A percentile compares a stretch with the other conserved stretches of the same genome.
Evolutionary conservation across 2,113 vertebrate genomes (phyloP).

Genomic region (Pomatostomus ruficeps): DNA sequence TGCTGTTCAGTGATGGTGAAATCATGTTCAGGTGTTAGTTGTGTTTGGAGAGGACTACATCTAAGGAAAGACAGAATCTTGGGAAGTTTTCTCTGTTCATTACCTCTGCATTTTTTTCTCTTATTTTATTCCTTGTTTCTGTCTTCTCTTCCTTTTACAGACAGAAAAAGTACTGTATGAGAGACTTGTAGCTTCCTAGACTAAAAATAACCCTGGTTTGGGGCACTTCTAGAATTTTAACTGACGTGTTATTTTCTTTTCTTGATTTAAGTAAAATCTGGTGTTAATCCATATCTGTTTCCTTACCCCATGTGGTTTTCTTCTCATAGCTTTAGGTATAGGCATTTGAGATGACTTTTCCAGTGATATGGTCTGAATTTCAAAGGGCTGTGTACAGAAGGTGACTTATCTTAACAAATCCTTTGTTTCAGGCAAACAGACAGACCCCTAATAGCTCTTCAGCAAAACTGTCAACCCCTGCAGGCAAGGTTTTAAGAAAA

Average conservation of each 20-base stretch:
- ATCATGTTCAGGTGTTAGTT: neutral
- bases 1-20: neutral
- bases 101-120: neutral
- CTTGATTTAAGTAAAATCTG: neutral
- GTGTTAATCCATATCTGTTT: neutral
- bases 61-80: neutral
- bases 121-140: neutral
- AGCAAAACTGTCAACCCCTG: constrained; percentile 74
- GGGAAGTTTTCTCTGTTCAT: neutral
- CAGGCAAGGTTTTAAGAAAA: constrained; percentile 77
- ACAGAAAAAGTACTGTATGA: neutral
- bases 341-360: neutral
- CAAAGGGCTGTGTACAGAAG: neutral
- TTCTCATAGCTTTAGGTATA: neutral
- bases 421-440: constrained; percentile 72
- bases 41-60: neutral
- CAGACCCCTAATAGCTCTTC: constrained; percentile 59
- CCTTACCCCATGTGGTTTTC: neutral
- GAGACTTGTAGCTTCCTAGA: neutral
- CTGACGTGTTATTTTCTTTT: neutral
- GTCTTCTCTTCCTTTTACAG: neutral
- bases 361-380: neutral
- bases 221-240: neutral
- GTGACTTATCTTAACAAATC: neutral
- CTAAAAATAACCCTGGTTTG: neutral